phyloP scores from a whole-genome alignment of 2,113 vertebrate species.

The Podarcis cretensis region DNA sequence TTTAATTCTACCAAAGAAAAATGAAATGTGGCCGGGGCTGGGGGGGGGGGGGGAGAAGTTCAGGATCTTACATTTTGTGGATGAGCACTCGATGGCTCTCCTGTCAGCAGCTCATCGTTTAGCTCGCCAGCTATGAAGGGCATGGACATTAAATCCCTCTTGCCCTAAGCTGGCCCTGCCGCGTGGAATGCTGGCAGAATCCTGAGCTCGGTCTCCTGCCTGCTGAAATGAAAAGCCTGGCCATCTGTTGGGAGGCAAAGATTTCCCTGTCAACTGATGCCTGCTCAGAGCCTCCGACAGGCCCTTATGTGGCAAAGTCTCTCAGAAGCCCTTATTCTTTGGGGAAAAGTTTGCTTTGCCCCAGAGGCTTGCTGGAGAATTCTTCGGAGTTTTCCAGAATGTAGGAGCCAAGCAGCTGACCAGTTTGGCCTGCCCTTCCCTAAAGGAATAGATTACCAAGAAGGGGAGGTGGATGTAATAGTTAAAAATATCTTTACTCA shows the following conservation, averaged over 20 bases:
- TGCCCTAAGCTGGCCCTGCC: slow-evolving; percentile 74
- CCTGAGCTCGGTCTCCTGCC: slow-evolving; percentile 58
- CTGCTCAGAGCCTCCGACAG: slow-evolving; percentile 59
- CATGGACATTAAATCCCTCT: slow-evolving; percentile 75
- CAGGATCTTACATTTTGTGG: slow-evolving; percentile 66
- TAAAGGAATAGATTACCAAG: slow-evolving; percentile 42
- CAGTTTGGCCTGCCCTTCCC: slow-evolving; percentile 29
- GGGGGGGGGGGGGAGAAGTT: slow-evolving; percentile 27
- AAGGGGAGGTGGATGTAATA: slow-evolving; percentile 15
- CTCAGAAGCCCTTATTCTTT: slow-evolving; percentile 60
- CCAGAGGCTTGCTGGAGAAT: slow-evolving; percentile 25
- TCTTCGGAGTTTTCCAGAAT: slow-evolving; percentile 55
- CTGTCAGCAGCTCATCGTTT: slow-evolving; percentile 78
- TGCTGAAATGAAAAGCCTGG: slow-evolving; percentile 77
- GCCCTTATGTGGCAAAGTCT: slow-evolving; percentile 80
- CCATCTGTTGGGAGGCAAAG: slow-evolving; percentile 85
- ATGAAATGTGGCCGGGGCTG: slow-evolving; percentile 49
- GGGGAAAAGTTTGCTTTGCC: slow-evolving; percentile 57
- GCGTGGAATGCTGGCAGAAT: slow-evolving; percentile 72
- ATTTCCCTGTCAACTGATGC: slow-evolving; percentile 76
- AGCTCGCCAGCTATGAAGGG: slow-evolving; percentile 74
- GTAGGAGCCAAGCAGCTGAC: slow-evolving; percentile 62
- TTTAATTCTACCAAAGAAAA: slow-evolving; percentile 71
- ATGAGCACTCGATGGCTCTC: slow-evolving; percentile 43
- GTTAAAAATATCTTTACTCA: slow-evolving; percentile 62